Conservation (phyloP, 2,888 invertebrate species). For the Priocnemis perturbator region DNA sequence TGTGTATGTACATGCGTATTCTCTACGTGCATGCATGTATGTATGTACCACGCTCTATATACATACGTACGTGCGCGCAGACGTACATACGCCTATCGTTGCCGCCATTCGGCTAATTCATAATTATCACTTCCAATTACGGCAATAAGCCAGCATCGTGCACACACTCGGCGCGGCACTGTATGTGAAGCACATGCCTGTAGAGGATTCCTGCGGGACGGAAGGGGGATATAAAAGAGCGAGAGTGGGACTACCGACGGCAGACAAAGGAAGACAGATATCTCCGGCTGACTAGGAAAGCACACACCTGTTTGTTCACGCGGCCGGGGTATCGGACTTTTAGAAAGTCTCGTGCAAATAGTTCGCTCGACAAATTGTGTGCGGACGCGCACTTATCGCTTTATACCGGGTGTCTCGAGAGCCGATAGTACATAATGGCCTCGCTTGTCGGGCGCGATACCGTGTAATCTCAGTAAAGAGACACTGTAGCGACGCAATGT, state of each 20-base stretch:
- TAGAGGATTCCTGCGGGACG: background rate
- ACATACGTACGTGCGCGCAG: background rate
- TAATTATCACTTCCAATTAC: slow-evolving; percentile 47
- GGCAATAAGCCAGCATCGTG: slow-evolving; percentile 13
- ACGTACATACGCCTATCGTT: slow-evolving; percentile 18
- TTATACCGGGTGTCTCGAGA: background rate
- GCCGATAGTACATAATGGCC: background rate
- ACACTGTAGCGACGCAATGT: too few species aligned
- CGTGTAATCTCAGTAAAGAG: too few species aligned
- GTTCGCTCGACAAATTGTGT: slow-evolving; percentile 25
- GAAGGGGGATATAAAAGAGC: too few species aligned
- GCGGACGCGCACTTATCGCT: background rate
- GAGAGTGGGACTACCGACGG: background rate
- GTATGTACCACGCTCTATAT: slow-evolving; percentile 11
- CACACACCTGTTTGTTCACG: slow-evolving; percentile 24
- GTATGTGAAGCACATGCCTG: too few species aligned
- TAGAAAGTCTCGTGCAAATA: slow-evolving; percentile 34
- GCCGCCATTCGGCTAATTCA: slow-evolving; percentile 38
- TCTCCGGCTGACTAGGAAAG: background rate
- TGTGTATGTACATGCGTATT: slow-evolving; percentile 16
- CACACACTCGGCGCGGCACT: background rate
- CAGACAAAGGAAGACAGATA: background rate
- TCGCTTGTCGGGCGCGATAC: too few species aligned
- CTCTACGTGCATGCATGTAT: slow-evolving; percentile 21
- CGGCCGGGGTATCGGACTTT: slow-evolving; percentile 19